Percentiles rank a stretch among this genome's conserved stretches.
Conservation (phyloP, 2,888 invertebrate species). For the Drosophila anomalata region DNA sequence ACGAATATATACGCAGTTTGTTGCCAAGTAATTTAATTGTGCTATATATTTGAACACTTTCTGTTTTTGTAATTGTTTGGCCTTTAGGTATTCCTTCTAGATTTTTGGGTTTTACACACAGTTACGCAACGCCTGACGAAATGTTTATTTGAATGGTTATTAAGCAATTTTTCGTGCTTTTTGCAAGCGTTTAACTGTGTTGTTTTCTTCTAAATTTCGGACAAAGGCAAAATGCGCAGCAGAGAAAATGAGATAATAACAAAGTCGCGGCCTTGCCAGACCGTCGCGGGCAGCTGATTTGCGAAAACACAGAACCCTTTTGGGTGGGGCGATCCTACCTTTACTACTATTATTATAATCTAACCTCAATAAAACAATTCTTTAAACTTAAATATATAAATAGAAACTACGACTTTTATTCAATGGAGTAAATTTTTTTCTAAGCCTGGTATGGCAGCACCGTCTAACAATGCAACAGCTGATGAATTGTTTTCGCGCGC, state of each 20-base stretch:
- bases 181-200: slow-evolving; percentile 44
- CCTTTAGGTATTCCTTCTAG: neutral
- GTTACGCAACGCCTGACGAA: slow-evolving; percentile 23
- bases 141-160: slow-evolving; percentile 12
- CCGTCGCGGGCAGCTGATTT: slow-evolving; percentile 57
- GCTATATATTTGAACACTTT: slow-evolving; percentile 59
- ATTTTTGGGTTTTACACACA: neutral
- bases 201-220: slow-evolving; percentile 62
- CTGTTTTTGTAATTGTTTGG: slow-evolving; percentile 60
- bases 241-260: slow-evolving; percentile 80
- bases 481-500: slow-evolving; percentile 66
- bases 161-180: slow-evolving; percentile 50
- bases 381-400: neutral
- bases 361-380: neutral
- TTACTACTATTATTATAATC: neutral
- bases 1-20: slow-evolving; percentile 74
- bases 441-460: slow-evolving; percentile 5
- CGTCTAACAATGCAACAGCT: slow-evolving; percentile 31
- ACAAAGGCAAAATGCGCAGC: slow-evolving; percentile 79
- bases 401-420: neutral
- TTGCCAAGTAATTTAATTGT: slow-evolving; percentile 39
- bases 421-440: neutral
- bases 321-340: slow-evolving; percentile 3
- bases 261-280: slow-evolving; percentile 62
- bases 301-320: slow-evolving; percentile 14